Percentiles rank a stretch among this genome's conserved stretches.
phyloP scores from a whole-genome alignment of 2,113 vertebrate genomes.

The Neogobius melanostomus region DNA sequence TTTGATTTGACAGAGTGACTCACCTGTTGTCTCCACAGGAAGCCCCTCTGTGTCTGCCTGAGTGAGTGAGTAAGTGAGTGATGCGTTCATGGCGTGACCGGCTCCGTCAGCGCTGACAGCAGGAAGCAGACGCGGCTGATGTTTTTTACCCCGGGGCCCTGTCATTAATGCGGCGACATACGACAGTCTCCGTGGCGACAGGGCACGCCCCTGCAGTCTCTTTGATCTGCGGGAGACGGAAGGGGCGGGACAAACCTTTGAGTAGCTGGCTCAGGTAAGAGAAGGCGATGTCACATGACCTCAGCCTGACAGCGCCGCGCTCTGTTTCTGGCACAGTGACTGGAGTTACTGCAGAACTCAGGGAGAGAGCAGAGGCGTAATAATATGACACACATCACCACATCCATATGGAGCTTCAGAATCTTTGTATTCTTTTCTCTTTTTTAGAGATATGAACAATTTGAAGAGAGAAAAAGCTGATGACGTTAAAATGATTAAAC shows the following conservation, averaged over 20 bases:
- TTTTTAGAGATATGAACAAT: too few species aligned
- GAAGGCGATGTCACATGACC: neutral
- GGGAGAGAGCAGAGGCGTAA: too few species aligned
- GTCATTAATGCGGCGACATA: conserved; percentile 58
- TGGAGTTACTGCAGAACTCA: too few species aligned
- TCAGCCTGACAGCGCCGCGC: conserved; percentile 2
- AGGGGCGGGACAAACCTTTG: conserved; percentile 21
- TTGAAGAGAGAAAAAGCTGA: too few species aligned
- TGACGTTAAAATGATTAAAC: too few species aligned
- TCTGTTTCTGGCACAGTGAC: too few species aligned
- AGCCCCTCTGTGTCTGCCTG: too few species aligned
- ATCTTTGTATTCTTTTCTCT: too few species aligned
- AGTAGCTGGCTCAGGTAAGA: conserved; percentile 25
- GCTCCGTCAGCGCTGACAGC: neutral
- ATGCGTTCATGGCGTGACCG: neutral
- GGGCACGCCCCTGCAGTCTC: conserved; percentile 44
- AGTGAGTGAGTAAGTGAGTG: neutral
- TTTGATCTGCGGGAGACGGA: conserved; percentile 53
- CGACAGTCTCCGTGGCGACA: conserved; percentile 46
- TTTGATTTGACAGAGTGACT: too few species aligned
- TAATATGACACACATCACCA: too few species aligned
- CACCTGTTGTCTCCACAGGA: too few species aligned
- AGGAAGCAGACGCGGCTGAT: conserved; percentile 55
- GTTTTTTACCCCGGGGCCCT: conserved; percentile 64
- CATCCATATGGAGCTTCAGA: too few species aligned